Conservation (phyloP, 1,140 invertebrate species). For the Zelostemma sp. region DNA sequence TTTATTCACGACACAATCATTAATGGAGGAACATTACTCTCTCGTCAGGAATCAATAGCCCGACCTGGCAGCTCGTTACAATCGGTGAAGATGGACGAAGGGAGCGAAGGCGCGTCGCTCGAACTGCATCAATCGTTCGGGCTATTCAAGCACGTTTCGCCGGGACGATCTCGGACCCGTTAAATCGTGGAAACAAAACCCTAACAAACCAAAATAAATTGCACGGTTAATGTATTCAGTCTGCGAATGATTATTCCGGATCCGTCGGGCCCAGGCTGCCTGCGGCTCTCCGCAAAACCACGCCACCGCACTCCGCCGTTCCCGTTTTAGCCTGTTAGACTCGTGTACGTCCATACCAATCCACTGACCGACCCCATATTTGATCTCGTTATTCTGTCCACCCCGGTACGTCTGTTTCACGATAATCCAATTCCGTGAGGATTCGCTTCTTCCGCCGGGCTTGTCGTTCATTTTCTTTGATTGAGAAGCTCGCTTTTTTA, state of each 20-base stretch:
- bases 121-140: not conserved
- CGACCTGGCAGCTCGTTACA: constrained; percentile 7
- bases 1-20: constrained; percentile 66
- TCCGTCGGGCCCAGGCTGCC: constrained; percentile 61
- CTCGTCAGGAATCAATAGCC: constrained; percentile 64
- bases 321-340: constrained; percentile 35
- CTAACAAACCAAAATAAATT: constrained; percentile 66
- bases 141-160: constrained; percentile 7
- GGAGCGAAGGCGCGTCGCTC: not conserved
- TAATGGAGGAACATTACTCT: constrained; percentile 67
- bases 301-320: constrained; percentile 49
- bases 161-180: constrained; percentile 16
- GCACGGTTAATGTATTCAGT: constrained; percentile 64
- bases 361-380: constrained; percentile 38
- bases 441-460: constrained; percentile 37
- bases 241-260: constrained; percentile 67
- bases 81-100: constrained; percentile 16
- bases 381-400: constrained; percentile 58
- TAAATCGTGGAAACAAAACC: constrained; percentile 64
- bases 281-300: constrained; percentile 62
- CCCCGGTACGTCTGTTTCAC: constrained; percentile 48
- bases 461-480: constrained; percentile 19
- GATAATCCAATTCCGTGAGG: constrained; percentile 51
- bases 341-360: constrained; percentile 29
- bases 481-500: not conserved